A percentile compares a stretch with the other conserved stretches of the same genome.
These are phyloP conservation scores for Ochropleura plecta DNA, from an alignment of 2,888 invertebrate genomes.

Conservation along the genomic window DNA sequence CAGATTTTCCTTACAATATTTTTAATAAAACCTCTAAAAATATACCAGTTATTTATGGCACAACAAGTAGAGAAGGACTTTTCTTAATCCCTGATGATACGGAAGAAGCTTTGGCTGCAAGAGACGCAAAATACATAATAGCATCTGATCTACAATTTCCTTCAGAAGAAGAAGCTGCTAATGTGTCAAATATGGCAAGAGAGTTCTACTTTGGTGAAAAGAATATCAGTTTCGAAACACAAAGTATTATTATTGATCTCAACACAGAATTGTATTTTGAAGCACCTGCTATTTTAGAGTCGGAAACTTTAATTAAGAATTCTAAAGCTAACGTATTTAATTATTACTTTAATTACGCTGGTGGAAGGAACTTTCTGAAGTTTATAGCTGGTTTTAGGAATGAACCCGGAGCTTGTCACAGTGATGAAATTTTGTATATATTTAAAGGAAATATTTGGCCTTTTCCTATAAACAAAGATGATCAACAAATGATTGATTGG, in stretches of 20 bases:
- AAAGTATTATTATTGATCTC: constrained; percentile 78
- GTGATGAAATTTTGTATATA: constrained; percentile 85
- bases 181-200: constrained; percentile 74
- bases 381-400: constrained; percentile 71
- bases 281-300: constrained; percentile 80
- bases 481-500: constrained; percentile 76
- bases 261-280: constrained; percentile 86
- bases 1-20: constrained; percentile 83
- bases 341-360: constrained; percentile 82
- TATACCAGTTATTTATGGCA: constrained; percentile 78
- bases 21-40: constrained; percentile 74
- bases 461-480: constrained; percentile 73
- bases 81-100: constrained; percentile 69
- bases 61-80: constrained; percentile 82
- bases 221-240: constrained; percentile 79
- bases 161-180: constrained; percentile 75
- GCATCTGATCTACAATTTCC: constrained; percentile 83
- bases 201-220: constrained; percentile 86
- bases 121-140: constrained; percentile 79
- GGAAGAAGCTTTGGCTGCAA: constrained; percentile 71
- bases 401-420: constrained; percentile 80
- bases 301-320: constrained; percentile 69
- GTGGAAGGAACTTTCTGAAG: constrained; percentile 82
- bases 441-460: constrained; percentile 79
- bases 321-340: constrained; percentile 77